phyloP scores from a whole-genome alignment of 2,888 invertebrate species.

The Automeris io region DNA sequence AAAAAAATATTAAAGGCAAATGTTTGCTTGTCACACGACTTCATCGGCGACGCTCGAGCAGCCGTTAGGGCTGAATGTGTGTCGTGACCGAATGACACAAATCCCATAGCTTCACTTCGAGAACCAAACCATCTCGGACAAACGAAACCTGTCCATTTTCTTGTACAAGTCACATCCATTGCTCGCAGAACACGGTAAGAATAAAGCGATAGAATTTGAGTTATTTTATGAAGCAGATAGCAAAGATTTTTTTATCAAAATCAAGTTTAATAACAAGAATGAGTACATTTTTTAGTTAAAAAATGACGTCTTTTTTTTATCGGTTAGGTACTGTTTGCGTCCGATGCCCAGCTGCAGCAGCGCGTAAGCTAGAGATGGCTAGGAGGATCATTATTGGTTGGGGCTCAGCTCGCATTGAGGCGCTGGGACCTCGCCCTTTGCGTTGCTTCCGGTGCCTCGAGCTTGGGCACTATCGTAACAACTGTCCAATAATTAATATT shows the following conservation, averaged over 20 bases:
- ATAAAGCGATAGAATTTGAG: constrained; percentile 9
- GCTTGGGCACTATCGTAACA: no score
- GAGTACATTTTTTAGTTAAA: no score
- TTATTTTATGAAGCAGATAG: constrained; percentile 7
- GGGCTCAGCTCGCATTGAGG: no score
- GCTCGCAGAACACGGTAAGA: constrained; percentile 15
- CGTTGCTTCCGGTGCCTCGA: no score
- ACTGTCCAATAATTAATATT: no score
- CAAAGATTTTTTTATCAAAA: no score
- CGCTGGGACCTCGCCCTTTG: no score
- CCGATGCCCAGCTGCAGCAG: no score
- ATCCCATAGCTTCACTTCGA: constrained; percentile 48
- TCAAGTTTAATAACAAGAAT: not conserved
- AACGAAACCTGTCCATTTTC: constrained; percentile 50
- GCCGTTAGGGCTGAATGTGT: constrained; percentile 51
- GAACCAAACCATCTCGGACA: constrained; percentile 41
- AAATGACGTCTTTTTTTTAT: no score
- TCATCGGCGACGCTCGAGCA: constrained; percentile 41
- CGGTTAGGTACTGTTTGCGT: no score
- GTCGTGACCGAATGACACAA: constrained; percentile 69
- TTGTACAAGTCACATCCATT: constrained; percentile 19
- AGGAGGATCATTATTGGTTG: no score
- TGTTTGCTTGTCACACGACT: constrained; percentile 35
- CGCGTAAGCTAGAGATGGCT: no score
- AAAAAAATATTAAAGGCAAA: constrained; percentile 10